Evolutionary conservation across 2,888 invertebrate species (phyloP).

Genomic region (Dasysyrphus tricinctus): DNA sequence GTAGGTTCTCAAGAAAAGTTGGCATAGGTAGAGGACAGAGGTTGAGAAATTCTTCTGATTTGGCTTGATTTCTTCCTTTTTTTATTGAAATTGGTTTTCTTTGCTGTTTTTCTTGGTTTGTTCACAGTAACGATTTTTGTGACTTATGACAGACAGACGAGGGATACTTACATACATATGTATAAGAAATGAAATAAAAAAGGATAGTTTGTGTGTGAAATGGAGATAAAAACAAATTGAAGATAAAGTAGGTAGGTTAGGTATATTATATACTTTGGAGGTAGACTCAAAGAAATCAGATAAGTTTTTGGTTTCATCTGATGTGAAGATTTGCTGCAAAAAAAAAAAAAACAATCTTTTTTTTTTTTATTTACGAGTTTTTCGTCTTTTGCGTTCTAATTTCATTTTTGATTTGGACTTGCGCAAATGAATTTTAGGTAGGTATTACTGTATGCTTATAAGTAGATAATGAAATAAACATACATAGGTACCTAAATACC

Average conservation of each 20-base stretch:
- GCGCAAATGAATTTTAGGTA: background rate
- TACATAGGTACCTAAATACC: background rate
- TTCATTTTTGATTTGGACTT: constrained; percentile 15
- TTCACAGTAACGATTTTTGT: constrained; percentile 16
- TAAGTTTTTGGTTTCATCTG: constrained; percentile 7
- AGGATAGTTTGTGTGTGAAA: constrained; percentile 12
- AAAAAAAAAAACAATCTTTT: background rate
- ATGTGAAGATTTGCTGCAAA: background rate
- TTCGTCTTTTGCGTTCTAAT: constrained; percentile 20
- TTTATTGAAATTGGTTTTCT: constrained; percentile 21
- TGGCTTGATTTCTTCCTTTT: constrained; percentile 33
- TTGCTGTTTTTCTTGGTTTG: constrained; percentile 19
- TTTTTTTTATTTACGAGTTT: background rate
- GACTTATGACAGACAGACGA: constrained; percentile 34
- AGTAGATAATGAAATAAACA: background rate
- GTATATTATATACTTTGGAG: constrained; percentile 6
- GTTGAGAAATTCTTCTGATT: constrained; percentile 45
- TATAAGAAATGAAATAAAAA: background rate
- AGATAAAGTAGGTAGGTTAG: constrained; percentile 2
- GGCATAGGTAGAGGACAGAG: constrained; percentile 58
- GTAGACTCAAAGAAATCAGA: constrained; percentile 6
- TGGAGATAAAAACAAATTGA: constrained; percentile 13
- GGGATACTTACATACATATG: background rate
- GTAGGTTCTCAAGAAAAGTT: constrained; percentile 53
- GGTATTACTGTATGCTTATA: background rate